Percentiles rank a stretch among this genome's conserved stretches.
phyloP scores from a whole-genome alignment of 2,113 vertebrate species.

The Symphodus melops region DNA sequence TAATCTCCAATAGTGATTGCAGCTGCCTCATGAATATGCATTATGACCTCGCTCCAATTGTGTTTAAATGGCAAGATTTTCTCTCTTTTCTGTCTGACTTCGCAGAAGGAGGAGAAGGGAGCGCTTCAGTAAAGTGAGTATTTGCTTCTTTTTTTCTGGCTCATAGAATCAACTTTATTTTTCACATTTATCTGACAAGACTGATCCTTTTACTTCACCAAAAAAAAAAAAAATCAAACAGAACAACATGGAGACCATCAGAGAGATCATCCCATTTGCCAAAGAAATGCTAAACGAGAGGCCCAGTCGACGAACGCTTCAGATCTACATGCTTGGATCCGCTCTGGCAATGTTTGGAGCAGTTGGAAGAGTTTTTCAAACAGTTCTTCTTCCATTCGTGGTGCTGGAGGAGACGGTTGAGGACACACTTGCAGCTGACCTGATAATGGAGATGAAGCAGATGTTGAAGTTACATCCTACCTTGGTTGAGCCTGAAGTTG shows the following conservation, averaged over 20 bases:
- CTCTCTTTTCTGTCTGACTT: slow-evolving; percentile 4
- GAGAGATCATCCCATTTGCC: slow-evolving; percentile 90
- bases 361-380: slow-evolving; percentile 87
- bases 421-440: slow-evolving; percentile 53
- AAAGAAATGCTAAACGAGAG: slow-evolving; percentile 88
- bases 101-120: too few species aligned
- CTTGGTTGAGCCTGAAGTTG: slow-evolving; percentile 24
- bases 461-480: slow-evolving; percentile 21
- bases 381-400: slow-evolving; percentile 84
- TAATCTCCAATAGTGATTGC: slow-evolving; percentile 16
- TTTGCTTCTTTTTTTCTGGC: neutral
- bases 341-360: slow-evolving; percentile 87
- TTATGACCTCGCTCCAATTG: neutral
- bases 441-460: slow-evolving; percentile 25
- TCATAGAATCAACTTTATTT: neutral
- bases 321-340: slow-evolving; percentile 91
- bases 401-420: slow-evolving; percentile 59
- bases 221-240: slow-evolving; percentile 31
- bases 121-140: slow-evolving; percentile 61
- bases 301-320: slow-evolving; percentile 85
- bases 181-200: neutral
- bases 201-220: slow-evolving; percentile 22
- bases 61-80: slow-evolving; percentile 66
- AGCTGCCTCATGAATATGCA: slow-evolving; percentile 77
- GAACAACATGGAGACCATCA: slow-evolving; percentile 85